phyloP scores from a whole-genome alignment of 23 tunicate genomes.

The Diplosoma virens region DNA sequence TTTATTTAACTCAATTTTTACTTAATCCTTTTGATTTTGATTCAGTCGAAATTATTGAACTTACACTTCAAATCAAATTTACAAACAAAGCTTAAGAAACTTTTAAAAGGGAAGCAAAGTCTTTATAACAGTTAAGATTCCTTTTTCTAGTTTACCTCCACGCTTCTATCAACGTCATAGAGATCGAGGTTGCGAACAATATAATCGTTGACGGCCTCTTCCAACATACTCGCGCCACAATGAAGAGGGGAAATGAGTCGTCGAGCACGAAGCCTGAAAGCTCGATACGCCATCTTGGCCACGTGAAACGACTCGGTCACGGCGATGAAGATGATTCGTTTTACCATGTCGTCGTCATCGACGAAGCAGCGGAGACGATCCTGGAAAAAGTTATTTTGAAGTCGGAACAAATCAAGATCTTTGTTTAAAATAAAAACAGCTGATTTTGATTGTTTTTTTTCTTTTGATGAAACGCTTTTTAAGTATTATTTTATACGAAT shows the following conservation, averaged over 20 bases:
- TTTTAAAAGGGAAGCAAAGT: too few relatives aligned
- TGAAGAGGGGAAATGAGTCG: constrained; percentile 79
- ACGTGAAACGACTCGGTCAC: constrained; percentile 87
- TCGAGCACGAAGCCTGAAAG: constrained; percentile 91
- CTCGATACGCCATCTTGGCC: constrained; percentile 90
- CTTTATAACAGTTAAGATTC: too few relatives aligned
- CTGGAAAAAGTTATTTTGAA: constrained; percentile 5
- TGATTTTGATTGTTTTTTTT: not conserved
- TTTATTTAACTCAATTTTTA: too few relatives aligned
- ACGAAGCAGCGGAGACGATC: constrained; percentile 93
- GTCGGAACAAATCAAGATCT: not conserved
- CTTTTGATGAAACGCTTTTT: too few relatives aligned
- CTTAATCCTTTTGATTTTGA: too few relatives aligned
- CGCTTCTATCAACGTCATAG: constrained; percentile 91
- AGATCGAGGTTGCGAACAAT: constrained; percentile 95
- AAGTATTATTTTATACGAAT: too few relatives aligned
- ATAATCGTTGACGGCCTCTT: constrained; percentile 96
- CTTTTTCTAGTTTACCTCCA: too few relatives aligned
- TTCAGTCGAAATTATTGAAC: too few relatives aligned
- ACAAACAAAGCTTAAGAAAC: too few relatives aligned
- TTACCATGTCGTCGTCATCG: constrained; percentile 92
- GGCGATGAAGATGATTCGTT: constrained; percentile 92
- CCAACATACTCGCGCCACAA: constrained; percentile 72
- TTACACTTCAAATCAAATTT: too few relatives aligned
- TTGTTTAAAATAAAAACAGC: not conserved